Evolutionary conservation across 2,888 invertebrate genomes (phyloP), one percentile per base, ranked within the genome.

Genomic region (Pycnomerus fuliginosus): DNA sequence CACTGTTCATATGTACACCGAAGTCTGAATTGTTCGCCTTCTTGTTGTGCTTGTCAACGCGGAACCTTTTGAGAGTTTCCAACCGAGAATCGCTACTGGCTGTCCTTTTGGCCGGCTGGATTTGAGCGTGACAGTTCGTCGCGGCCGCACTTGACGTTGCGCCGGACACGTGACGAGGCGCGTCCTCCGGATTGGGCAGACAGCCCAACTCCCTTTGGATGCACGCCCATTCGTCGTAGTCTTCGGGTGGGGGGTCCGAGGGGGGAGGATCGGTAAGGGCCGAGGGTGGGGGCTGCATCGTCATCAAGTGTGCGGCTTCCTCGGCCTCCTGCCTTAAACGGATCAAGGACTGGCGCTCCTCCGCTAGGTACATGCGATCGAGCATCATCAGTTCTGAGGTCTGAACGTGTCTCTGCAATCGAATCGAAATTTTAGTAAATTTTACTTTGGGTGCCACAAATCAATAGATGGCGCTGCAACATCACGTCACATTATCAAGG

Each of bases 351-450:
- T 76, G 77, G 55, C 82, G 81, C 48, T 89, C 83, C 60, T 89
- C 88, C 11, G 83, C 78, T 29, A 87, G 79, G 65, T 87, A 81
- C 69, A 86, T 77, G 40, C 86, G 76, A 60, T 87, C 84, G 46
- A 90, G 75, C 83, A 88, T 85, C 73, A 88, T 83, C 43, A 83
- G 68, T 68, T 90, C 90, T 1, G 87, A 84, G 1, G 87, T 85
- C 53, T 83, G 80, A 40, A 84, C 83, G 59, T 80, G 79, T 35
- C 84, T 75, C 88, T 88, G 70, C 7, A 71, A n/a, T n/a, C n/a
- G n/a, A n/a, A n/a, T n/a, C n/a, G n/a, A n/a, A n/a, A n/a, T n/a
- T n/a, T n/a, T n/a, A n/a, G n/a, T n/a, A n/a, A n/a, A n/a, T n/a
- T n/a, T n/a, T n/a, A n/a, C n/a, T n/a, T n/a, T n/a, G 65, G 56